A percentile compares a stretch with the other conserved stretches of the same genome.
These are phyloP conservation scores for Pelodytes ibericus DNA, from an alignment of 2,797 vertebrate species.

Conservation along the genomic window DNA sequence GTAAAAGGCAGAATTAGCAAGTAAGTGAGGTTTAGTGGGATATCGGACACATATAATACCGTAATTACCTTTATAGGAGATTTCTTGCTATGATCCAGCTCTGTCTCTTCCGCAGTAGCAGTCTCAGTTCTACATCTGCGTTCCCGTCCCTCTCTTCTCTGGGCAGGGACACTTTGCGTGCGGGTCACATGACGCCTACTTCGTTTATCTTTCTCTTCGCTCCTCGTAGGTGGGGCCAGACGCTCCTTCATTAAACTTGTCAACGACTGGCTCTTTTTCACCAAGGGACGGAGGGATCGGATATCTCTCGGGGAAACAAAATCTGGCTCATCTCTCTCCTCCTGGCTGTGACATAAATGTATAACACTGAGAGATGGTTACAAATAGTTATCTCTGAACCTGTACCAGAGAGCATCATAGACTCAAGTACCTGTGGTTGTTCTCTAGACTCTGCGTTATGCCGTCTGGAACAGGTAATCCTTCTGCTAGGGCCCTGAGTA, in stretches of 20 bases:
- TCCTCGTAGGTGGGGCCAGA: constrained; percentile 8
- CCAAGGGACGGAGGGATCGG: constrained; percentile 82
- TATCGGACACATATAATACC: no score
- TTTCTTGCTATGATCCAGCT: not conserved
- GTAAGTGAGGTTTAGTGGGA: no score
- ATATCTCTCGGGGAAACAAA: constrained; percentile 83
- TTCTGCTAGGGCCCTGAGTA: constrained; percentile 84
- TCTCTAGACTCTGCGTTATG: constrained; percentile 49
- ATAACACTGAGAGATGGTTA: not conserved
- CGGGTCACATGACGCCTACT: constrained; percentile 71
- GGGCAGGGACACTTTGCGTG: constrained; percentile 86
- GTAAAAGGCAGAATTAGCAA: no score
- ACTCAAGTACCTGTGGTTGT: not conserved
- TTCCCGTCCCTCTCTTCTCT: constrained; percentile 60
- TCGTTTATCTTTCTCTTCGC: constrained; percentile 25
- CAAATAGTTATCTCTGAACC: not conserved
- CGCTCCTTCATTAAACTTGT: constrained; percentile 59
- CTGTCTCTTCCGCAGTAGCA: constrained; percentile 58
- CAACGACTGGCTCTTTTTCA: constrained; percentile 74
- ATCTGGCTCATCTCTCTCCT: constrained; percentile 71
- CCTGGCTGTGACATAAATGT: constrained; percentile 50
- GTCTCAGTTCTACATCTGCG: constrained; percentile 53
- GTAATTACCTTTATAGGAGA: no score
- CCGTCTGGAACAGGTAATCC: constrained; percentile 71
- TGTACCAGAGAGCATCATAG: not conserved